Percentiles rank a stretch among this genome's conserved stretches.
phyloP scores from a whole-genome alignment of 2,113 vertebrate genomes.

The Solea senegalensis region DNA sequence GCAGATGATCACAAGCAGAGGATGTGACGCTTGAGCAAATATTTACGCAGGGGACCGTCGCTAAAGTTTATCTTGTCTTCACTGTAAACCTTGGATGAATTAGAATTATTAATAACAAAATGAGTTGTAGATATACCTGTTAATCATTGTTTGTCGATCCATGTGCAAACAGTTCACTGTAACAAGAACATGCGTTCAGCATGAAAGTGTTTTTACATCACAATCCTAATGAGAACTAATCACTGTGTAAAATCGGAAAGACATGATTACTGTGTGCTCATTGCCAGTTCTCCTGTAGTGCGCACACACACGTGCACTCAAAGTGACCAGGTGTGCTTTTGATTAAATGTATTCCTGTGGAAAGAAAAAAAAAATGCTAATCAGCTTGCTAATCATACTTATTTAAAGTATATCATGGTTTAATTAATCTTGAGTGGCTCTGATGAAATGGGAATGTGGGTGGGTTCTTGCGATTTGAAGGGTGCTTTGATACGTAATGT shows the following conservation, averaged over 20 bases:
- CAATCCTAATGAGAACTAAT: constrained; percentile 19
- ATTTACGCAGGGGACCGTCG: too few relatives aligned
- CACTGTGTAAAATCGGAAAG: constrained; percentile 1
- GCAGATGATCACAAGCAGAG: too few relatives aligned
- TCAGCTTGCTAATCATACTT: constrained; percentile 49
- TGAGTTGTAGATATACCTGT: background rate
- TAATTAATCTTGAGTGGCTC: constrained; percentile 63
- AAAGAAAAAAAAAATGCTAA: constrained; percentile 31
- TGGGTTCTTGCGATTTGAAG: constrained; percentile 30
- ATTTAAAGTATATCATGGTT: constrained; percentile 49
- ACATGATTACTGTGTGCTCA: constrained; percentile 25
- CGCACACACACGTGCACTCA: background rate
- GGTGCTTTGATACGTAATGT: constrained; percentile 23
- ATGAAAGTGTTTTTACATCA: background rate
- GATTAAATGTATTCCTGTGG: constrained; percentile 28
- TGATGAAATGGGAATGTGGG: constrained; percentile 56
- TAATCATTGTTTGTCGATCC: background rate
- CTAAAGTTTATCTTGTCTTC: too few relatives aligned
- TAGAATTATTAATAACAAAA: background rate
- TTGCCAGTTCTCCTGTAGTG: constrained; percentile 8
- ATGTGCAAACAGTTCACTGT: background rate
- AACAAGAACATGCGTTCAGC: too few relatives aligned
- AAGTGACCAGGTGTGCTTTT: constrained; percentile 53
- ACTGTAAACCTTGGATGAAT: background rate
- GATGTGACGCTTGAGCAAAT: too few relatives aligned